Evolutionary conservation across 1,140 invertebrate species (phyloP), one percentile per base, ranked within the genome.

Genomic region (Asbolus verrucosus): DNA sequence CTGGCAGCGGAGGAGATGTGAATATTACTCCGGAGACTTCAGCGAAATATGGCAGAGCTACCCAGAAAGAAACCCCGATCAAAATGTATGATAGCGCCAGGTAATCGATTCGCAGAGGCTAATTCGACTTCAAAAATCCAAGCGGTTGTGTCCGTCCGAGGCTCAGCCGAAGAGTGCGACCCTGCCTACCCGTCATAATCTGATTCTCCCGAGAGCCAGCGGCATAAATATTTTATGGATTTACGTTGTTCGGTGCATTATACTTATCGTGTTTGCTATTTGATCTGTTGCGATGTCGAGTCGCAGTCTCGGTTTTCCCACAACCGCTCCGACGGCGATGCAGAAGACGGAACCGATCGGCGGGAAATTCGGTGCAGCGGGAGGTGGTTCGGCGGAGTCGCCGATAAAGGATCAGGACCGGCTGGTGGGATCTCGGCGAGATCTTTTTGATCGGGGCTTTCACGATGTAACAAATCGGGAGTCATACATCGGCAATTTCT

Each of bases 181-280:
- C 24, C 14, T 62, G 59, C 62, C 59, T 65, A 73, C 73, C 74
- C 73, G 78, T 80, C 79, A 80, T 80, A 80, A 80, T 78, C 79
- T 76, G 77, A 79, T 79, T 66, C 79, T 70, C 73, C 38, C 14
- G 77, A 76, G 78, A 74, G 62, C 46, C 70, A 65, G 68, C 70
- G 43, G 72, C 67, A 79, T 80, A 80, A 80, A 80, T 80, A 80
- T 80, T 80, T 80, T 80, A 80, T 80, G 78, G 79, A 80, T 80
- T 80, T 80, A 80, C 78, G 78, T 78, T 80, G 79, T 80, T 77
- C 76, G 71, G 73, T 79, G 78, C 78, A 80, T 80, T 80, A 80
- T 79, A 78, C 78, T 80, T 80, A 79, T 79, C 79, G 68, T 79
- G 76, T 79, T 79, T 76, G 77, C 72, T 79, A 78, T 79, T 79